These are phyloP conservation scores for Anadara kagoshimensis DNA, from an alignment of 1,140 invertebrate genomes.

Conservation along the genomic window DNA sequence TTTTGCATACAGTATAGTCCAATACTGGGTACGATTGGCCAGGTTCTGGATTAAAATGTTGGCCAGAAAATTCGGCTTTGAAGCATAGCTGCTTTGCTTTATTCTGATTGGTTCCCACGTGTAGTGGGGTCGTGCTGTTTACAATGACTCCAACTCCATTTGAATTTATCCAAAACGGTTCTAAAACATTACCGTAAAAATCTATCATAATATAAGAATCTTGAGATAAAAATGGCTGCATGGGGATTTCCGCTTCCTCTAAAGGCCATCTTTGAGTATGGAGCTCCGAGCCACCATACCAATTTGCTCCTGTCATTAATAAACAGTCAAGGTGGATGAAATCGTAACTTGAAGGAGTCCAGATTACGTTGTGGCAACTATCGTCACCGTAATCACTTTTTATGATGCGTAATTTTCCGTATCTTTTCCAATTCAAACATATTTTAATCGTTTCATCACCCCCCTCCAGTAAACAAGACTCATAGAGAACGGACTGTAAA, in stretches of 20 bases:
- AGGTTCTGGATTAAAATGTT: slow-evolving; percentile 56
- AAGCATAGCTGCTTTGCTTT: slow-evolving; percentile 35
- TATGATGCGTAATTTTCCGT: not conserved
- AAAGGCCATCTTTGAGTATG: slow-evolving; percentile 74
- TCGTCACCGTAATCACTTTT: not conserved
- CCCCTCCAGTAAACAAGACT: no score
- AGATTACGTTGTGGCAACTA: slow-evolving; percentile 7
- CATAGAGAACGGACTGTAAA: no score
- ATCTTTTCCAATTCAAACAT: slow-evolving; percentile 7
- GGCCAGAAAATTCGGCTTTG: slow-evolving; percentile 11
- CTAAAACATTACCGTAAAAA: slow-evolving; percentile 55
- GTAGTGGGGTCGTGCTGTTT: slow-evolving; percentile 51
- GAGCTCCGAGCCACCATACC: slow-evolving; percentile 72
- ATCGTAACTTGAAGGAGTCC: slow-evolving; percentile 4
- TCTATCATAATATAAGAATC: slow-evolving; percentile 30
- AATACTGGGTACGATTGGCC: slow-evolving; percentile 14
- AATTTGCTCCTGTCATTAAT: slow-evolving; percentile 33
- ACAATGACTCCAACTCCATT: slow-evolving; percentile 63
- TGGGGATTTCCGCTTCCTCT: slow-evolving; percentile 49
- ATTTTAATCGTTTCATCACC: no score
- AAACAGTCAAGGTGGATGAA: slow-evolving; percentile 37
- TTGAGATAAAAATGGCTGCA: slow-evolving; percentile 51
- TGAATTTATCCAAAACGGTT: slow-evolving; percentile 66
- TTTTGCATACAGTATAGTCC: slow-evolving; percentile 52
- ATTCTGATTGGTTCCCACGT: slow-evolving; percentile 51